A percentile compares a stretch with the other conserved stretches of the same genome.
These are phyloP conservation scores for Radopholus similis DNA, from an alignment of 1,140 invertebrate genomes.

Conservation along the genomic window DNA sequence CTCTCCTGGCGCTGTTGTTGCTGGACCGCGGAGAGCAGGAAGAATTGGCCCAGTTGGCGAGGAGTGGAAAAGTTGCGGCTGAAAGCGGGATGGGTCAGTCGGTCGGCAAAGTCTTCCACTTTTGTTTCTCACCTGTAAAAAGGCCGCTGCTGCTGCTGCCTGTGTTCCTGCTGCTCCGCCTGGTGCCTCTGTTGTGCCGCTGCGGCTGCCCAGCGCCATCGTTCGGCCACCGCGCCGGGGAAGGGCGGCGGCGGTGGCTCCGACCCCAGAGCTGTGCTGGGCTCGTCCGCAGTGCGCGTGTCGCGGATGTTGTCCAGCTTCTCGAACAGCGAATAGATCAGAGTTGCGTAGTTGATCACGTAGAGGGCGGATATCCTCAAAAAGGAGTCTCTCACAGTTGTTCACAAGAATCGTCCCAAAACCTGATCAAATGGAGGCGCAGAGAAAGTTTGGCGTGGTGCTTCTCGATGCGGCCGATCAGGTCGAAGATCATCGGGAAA, in stretches of 20 bases:
- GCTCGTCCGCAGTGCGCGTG: slow-evolving; percentile 28
- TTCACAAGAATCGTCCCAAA: not conserved
- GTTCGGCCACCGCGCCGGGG: not conserved
- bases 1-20: not conserved
- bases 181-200: not conserved
- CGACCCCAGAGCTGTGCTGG: not conserved
- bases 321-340: slow-evolving; percentile 86
- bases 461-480: slow-evolving; percentile 79
- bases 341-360: slow-evolving; percentile 83
- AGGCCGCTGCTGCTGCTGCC: not conserved
- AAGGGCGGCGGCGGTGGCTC: not conserved
- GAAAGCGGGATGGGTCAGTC: not conserved
- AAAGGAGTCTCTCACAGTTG: slow-evolving; percentile 6
- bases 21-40: too few relatives aligned
- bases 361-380: slow-evolving; percentile 88
- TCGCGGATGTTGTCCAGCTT: slow-evolving; percentile 63
- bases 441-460: slow-evolving; percentile 88
- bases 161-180: not conserved
- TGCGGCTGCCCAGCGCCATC: not conserved
- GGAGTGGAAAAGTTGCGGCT: slow-evolving; percentile 26
- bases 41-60: slow-evolving; percentile 11
- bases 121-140: not conserved
- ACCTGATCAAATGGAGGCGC: slow-evolving; percentile 71
- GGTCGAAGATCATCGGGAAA: slow-evolving; percentile 85
- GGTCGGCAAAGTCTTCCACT: not conserved